A percentile compares a stretch with the other conserved stretches of the same genome.
phyloP scores from a whole-genome alignment of 1,140 invertebrate species.

The Tetramorium simillimum region DNA sequence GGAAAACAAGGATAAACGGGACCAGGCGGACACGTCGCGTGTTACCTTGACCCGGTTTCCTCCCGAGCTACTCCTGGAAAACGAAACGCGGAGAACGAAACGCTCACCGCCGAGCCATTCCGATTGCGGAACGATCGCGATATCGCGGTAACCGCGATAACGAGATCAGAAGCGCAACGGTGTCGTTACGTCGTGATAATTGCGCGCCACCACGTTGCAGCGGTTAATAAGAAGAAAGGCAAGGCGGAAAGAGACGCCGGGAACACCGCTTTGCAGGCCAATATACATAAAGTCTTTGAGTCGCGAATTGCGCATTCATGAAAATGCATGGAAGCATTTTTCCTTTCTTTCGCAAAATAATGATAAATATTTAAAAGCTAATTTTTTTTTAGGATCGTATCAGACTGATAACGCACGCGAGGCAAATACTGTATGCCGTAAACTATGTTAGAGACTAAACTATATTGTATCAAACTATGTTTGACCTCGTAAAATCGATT shows the following conservation, averaged over 20 bases:
- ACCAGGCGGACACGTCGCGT: conserved; percentile 36
- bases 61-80: conserved; percentile 57
- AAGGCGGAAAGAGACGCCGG: neutral
- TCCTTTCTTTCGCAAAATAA: neutral
- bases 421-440: neutral
- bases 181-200: conserved; percentile 34
- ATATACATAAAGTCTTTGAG: neutral
- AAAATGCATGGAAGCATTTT: neutral
- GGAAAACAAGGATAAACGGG: conserved; percentile 51
- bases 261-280: neutral
- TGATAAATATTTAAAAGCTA: neutral
- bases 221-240: neutral
- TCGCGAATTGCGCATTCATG: neutral
- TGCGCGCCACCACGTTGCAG: neutral
- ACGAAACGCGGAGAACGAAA: conserved; percentile 49
- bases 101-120: neutral
- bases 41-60: conserved; percentile 69
- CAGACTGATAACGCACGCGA: neutral
- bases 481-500: neutral
- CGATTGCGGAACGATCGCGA: conserved; percentile 56
- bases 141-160: conserved; percentile 56
- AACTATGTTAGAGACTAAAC: neutral
- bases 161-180: conserved; percentile 21
- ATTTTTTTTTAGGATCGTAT: neutral
- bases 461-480: neutral